Evolutionary conservation across 2,113 vertebrate genomes (phyloP), one percentile per base, ranked within the genome.

Genomic region (Phodopus roborovskii): DNA sequence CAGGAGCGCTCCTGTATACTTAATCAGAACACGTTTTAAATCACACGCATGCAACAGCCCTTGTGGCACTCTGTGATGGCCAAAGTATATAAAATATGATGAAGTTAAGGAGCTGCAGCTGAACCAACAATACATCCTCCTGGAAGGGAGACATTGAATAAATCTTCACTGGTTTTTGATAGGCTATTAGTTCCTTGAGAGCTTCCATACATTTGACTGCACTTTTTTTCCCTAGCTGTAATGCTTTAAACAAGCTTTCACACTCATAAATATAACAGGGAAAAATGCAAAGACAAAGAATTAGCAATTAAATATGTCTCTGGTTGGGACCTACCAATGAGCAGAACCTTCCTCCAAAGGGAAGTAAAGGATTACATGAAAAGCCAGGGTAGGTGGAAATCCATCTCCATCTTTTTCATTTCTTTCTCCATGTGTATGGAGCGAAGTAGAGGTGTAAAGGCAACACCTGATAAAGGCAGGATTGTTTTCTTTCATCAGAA

Each of bases 41-140:
- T 99, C 98, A 98, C 97, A 74, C 95, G 45, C 71, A 11, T 90
- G 96, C 93, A 98, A 88, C 82, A 85, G 94, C 97, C 94, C 97
- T 97, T 98, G 97, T 98, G 98, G 98, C 97, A 96, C 98, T 97
- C 93, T 2, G 5, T 92, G 94, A 98, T 98, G 97, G 98, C 98
- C 98, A 98, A 98, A 98, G 93, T 97, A 98, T 96, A 98, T 98
- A 98, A 98, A 98, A 98, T 98, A 98, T 60, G 94, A 97, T 95
- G 97, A 97, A 98, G 96, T 98, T 99, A 98, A 98, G 98, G 98
- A 98, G 97, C 97, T 98, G 97, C 98, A 99, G 98, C 98, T 99
- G 98, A 99, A 98, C 98, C 97, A 99, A 98, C 98, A 99, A 96
- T 97, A 98, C 98, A 98, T 98, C 97, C 98, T 98, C 94, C 96